phyloP scores from a whole-genome alignment of 2,113 vertebrate genomes.

The Symphodus melops region DNA sequence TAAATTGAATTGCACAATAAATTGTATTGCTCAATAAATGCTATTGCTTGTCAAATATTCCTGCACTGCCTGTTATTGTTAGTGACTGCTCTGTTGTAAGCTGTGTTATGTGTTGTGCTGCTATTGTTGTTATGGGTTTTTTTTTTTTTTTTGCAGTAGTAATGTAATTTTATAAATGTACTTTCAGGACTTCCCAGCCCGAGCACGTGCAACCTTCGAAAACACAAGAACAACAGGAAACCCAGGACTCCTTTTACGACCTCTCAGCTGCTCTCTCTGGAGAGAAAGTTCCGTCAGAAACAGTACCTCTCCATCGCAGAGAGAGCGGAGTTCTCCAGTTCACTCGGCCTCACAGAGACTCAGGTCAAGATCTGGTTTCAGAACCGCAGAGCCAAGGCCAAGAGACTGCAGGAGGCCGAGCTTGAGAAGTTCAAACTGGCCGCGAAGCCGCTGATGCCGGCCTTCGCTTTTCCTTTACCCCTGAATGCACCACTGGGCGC shows the following conservation, averaged over 20 bases:
- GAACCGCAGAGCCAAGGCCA: conserved; percentile 89
- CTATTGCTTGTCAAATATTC: too few species aligned
- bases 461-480: conserved; percentile 85
- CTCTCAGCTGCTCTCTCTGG: conserved; percentile 86
- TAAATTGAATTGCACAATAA: too few species aligned
- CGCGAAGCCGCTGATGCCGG: conserved; percentile 85
- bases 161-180: conserved; percentile 18
- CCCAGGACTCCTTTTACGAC: conserved; percentile 89
- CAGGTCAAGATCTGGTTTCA: conserved; percentile 92
- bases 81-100: too few species aligned
- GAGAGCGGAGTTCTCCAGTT: conserved; percentile 85
- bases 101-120: too few species aligned
- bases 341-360: conserved; percentile 88
- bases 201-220: conserved; percentile 78
- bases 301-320: conserved; percentile 88
- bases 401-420: conserved; percentile 89
- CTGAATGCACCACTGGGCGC: conserved; percentile 79
- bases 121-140: too few species aligned
- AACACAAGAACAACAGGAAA: conserved; percentile 90
- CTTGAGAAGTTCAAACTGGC: conserved; percentile 87
- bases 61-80: too few species aligned
- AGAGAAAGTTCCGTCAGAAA: conserved; percentile 89
- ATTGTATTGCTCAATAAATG: too few species aligned
- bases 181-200: conserved; percentile 76
- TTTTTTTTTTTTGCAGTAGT: too few species aligned